Evolutionary conservation across 2,113 vertebrate genomes (phyloP), one percentile per base, ranked within the genome.

Genomic region (Fulica atra): DNA sequence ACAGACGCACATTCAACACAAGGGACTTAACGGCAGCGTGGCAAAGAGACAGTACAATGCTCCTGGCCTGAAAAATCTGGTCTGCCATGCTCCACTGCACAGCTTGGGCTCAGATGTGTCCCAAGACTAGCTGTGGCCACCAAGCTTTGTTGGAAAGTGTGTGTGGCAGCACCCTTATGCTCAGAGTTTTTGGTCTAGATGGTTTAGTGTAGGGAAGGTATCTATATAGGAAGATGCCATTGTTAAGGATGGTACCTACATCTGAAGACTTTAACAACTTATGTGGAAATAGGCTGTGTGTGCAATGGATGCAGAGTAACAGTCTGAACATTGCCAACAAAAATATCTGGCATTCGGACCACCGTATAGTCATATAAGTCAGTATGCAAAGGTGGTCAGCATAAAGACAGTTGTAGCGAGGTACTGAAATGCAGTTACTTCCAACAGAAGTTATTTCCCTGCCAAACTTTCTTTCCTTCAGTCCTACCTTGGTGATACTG

Each of bases 241-340:
- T 46, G 44, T 46, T 46, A 46, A 46, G 17, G 44, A 25, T 17
- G 2, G 15, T 40, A 24, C 17, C 35, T 0, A 0, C 36, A 38
- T 36, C 28, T 11, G 23, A 53, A 73, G 31, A 29, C 29, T 70
- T 46, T n/a, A 29, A 36, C 19, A 36, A 18, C 20, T 23, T 3
- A 40, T 42, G 35, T 2, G 4, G 35, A 59, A 79, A 48, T 9
- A 44, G 56, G 26, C 44, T 38, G 19, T 31, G 46, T 29, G 25
- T 11, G 26, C 23, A 42, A 20, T 53, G 33, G 42, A 50, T 36
- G 44, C 31, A 71, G 60, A 13, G 66, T 64, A 18, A 16, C 7
- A 46, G 13, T n/a, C 31, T 48, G 26, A 64, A 35, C 0, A 1
- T 11, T 38, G 44, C 33, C 25, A 35, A 46, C 48, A 60, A 59